Evolutionary conservation across 2,113 vertebrate species (phyloP).

Genomic region (Syrrhaptes paradoxus): DNA sequence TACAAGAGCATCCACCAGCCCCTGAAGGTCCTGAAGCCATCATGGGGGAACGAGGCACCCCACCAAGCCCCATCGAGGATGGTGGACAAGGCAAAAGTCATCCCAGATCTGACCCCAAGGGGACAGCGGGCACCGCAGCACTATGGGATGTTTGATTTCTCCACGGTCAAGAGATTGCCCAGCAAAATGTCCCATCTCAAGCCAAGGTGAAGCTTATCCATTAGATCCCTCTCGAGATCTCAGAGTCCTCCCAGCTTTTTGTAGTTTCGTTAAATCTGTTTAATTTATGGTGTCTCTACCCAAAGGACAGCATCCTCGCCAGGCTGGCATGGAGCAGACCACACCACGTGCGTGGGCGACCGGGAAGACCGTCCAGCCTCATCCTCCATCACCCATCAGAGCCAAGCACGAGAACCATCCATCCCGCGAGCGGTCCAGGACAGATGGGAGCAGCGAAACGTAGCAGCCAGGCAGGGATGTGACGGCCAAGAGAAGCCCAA

Average conservation of each 20-base stretch:
- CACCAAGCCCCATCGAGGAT: background rate
- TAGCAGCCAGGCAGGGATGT: background rate
- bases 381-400: rapidly evolving
- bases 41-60: too few species aligned
- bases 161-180: background rate
- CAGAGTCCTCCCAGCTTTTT: background rate
- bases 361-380: background rate
- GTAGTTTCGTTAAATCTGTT: background rate
- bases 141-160: background rate
- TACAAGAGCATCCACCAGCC: background rate
- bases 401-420: background rate
- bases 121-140: background rate
- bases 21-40: background rate
- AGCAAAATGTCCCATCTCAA: background rate
- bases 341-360: rapidly evolving
- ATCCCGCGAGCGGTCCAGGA: background rate
- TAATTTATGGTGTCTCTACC: background rate
- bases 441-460: background rate
- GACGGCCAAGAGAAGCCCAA: background rate
- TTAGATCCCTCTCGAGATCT: background rate
- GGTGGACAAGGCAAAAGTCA: background rate
- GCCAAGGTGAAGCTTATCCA: background rate
- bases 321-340: background rate
- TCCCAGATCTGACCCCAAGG: background rate
- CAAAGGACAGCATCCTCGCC: background rate